Conservation (phyloP, 2,888 invertebrate species). For the Hartigia nigra region DNA sequence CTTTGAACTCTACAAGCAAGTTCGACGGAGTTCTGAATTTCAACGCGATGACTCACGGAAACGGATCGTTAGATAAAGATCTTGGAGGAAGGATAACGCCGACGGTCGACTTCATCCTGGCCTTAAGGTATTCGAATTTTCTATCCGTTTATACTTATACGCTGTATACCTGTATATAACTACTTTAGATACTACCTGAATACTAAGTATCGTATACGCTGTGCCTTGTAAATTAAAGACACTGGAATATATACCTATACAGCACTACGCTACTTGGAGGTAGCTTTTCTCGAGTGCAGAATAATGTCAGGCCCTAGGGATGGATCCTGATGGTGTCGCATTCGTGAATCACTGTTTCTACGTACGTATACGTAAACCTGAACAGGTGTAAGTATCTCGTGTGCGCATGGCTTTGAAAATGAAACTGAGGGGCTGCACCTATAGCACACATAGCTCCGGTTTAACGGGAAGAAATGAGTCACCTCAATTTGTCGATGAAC, state of each 20-base stretch:
- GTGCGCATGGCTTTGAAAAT: neutral
- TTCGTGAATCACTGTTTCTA: neutral
- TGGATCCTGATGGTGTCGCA: neutral
- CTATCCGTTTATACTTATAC: neutral
- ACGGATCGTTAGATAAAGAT: neutral
- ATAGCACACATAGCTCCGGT: conserved; percentile 3
- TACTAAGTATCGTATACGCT: neutral
- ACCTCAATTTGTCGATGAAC: conserved; percentile 46
- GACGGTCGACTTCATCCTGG: neutral
- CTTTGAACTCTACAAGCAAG: conserved; percentile 3
- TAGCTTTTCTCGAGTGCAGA: neutral
- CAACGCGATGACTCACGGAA: neutral
- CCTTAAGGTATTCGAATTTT: neutral
- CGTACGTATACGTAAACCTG: neutral
- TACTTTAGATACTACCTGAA: neutral
- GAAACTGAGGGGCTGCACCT: neutral
- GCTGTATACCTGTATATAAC: neutral
- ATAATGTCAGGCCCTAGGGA: neutral
- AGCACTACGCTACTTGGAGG: neutral
- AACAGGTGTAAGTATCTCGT: neutral
- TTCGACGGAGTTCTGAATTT: neutral
- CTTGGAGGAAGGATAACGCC: neutral
- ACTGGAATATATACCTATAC: neutral
- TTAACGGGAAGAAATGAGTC: conserved; percentile 58
- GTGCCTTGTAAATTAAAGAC: neutral